phyloP scores from a whole-genome alignment of 2,888 invertebrate genomes.

The Caenorhabditis uteleia region DNA sequence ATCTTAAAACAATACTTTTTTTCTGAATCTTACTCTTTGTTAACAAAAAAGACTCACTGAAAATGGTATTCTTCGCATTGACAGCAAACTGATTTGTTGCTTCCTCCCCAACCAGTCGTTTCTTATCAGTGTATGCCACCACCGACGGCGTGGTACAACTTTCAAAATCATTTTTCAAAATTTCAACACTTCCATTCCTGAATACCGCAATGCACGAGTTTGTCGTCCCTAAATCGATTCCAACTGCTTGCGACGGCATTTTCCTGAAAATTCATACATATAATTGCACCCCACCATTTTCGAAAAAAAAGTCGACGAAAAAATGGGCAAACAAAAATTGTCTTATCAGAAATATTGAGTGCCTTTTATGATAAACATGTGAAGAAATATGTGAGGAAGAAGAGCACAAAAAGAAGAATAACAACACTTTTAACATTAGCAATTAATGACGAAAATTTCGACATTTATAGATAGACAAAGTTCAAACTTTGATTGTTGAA shows the following conservation, averaged over 20 bases:
- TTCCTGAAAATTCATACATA: too few relatives aligned
- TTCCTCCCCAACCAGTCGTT: slow-evolving; percentile 73
- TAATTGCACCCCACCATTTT: too few relatives aligned
- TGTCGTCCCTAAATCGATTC: slow-evolving; percentile 70
- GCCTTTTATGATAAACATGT: too few relatives aligned
- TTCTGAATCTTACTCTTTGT: background rate
- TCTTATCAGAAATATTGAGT: too few relatives aligned
- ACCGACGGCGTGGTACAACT: slow-evolving; percentile 73
- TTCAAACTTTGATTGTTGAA: too few relatives aligned
- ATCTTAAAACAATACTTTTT: slow-evolving; percentile 30
- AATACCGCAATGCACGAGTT: slow-evolving; percentile 70
- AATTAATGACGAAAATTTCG: too few relatives aligned
- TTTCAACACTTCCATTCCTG: slow-evolving; percentile 73
- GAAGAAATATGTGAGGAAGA: too few relatives aligned
- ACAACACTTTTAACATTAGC: too few relatives aligned
- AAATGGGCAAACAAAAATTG: too few relatives aligned
- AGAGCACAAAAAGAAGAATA: too few relatives aligned
- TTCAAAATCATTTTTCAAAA: slow-evolving; percentile 74
- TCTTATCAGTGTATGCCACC: slow-evolving; percentile 73
- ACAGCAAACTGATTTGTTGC: slow-evolving; percentile 74
- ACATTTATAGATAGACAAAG: too few relatives aligned
- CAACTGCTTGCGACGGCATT: slow-evolving; percentile 63
- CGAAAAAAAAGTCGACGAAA: too few relatives aligned
- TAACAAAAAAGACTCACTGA: slow-evolving; percentile 63
- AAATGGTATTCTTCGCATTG: slow-evolving; percentile 73